Conservation (phyloP, 2,888 invertebrate species). For the Calameuta pallipes region DNA sequence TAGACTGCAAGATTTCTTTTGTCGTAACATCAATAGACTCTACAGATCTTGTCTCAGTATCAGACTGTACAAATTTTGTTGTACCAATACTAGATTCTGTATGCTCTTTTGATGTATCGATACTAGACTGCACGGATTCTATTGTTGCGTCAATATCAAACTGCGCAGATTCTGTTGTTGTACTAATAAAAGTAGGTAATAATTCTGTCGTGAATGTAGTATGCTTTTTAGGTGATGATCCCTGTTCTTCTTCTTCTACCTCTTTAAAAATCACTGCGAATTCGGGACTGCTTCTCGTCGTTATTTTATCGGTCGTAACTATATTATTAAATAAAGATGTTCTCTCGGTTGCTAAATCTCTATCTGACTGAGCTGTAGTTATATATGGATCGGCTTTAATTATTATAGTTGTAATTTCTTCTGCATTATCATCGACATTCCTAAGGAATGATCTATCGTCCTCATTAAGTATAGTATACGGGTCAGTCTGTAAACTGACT, state of each 20-base stretch:
- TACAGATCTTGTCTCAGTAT: background rate
- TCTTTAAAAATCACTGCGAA: background rate
- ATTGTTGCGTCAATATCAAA: background rate
- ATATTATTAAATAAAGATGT: background rate
- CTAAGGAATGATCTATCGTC: background rate
- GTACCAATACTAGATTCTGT: background rate
- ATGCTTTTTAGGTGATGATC: background rate
- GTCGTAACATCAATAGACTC: background rate
- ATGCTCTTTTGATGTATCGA: background rate
- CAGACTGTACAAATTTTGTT: background rate
- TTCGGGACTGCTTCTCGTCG: background rate
- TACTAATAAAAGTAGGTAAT: background rate
- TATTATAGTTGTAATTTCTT: background rate
- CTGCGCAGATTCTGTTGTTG: background rate
- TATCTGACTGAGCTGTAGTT: background rate
- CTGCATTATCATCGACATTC: background rate
- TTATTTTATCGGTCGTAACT: background rate
- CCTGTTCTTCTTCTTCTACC: background rate
- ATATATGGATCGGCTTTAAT: background rate
- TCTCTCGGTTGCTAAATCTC: background rate
- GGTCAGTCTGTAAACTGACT: background rate
- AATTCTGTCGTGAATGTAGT: background rate
- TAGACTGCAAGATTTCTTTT: background rate
- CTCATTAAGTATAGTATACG: background rate
- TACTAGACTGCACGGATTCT: background rate